Conservation (phyloP, 2,888 invertebrate species). For the Ornithoptera alexandrae region DNA sequence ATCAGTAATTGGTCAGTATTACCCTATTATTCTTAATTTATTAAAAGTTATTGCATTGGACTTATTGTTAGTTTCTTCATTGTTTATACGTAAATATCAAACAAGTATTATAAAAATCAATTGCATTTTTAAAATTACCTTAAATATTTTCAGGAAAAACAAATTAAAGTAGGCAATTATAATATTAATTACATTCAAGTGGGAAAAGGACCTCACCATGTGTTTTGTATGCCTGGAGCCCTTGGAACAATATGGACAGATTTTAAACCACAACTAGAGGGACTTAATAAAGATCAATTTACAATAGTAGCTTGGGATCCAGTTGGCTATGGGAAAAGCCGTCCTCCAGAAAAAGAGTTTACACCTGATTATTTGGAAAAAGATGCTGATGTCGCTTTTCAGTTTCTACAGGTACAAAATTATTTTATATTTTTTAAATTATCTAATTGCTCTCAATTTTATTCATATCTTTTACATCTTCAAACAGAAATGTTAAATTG, state of each 20-base stretch:
- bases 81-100: not conserved
- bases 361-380: constrained; percentile 84
- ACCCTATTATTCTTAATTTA: no score
- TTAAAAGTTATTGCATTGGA: no score
- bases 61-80: no score
- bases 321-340: constrained; percentile 91
- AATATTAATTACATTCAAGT: constrained; percentile 79
- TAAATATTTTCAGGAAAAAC: constrained; percentile 77
- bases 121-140: not conserved
- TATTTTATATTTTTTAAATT: not conserved
- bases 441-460: no score
- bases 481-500: constrained; percentile 15
- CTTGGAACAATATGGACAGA: constrained; percentile 91
- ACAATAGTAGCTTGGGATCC: constrained; percentile 90
- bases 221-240: constrained; percentile 89
- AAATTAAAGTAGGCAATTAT: constrained; percentile 81
- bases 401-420: constrained; percentile 83
- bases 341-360: constrained; percentile 88
- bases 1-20: no score
- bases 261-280: constrained; percentile 87
- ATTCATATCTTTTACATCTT: not conserved
- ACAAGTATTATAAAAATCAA: not conserved
- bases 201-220: constrained; percentile 80
- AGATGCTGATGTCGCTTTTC: constrained; percentile 86
- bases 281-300: constrained; percentile 81